These are phyloP conservation scores for Phalera bucephala DNA, from an alignment of 2,888 invertebrate genomes.

Conservation along the genomic window DNA sequence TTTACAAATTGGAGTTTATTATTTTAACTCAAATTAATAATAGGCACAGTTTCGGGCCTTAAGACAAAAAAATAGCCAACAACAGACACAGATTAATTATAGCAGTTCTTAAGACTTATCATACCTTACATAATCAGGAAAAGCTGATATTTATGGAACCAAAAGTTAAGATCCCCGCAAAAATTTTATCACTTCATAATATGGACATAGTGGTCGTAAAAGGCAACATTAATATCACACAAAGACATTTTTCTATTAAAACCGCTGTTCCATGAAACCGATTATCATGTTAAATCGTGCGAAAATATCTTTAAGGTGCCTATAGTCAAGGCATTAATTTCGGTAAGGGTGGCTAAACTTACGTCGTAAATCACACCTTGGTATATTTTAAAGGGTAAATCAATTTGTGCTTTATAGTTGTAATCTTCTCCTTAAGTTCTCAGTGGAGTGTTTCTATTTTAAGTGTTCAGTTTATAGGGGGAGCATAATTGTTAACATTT, in stretches of 20 bases:
- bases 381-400: constrained; percentile 31
- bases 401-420: constrained; percentile 25
- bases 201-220: constrained; percentile 8
- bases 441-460: neutral
- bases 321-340: constrained; percentile 16
- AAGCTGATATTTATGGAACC: too few relatives aligned
- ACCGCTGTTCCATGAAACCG: constrained; percentile 36
- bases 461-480: neutral
- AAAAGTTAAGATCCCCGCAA: too few relatives aligned
- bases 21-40: too few relatives aligned
- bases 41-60: too few relatives aligned
- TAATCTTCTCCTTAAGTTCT: constrained; percentile 15
- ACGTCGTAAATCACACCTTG: constrained; percentile 24
- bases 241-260: constrained; percentile 37
- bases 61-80: too few relatives aligned
- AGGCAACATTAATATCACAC: constrained; percentile 12
- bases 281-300: constrained; percentile 42
- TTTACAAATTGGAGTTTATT: too few relatives aligned
- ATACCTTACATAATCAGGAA: too few relatives aligned
- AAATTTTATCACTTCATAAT: neutral
- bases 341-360: constrained; percentile 26
- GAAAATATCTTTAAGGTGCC: constrained; percentile 32
- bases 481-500: too few relatives aligned
- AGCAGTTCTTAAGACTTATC: too few relatives aligned
- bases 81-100: too few relatives aligned